These are phyloP conservation scores for Macrotrachela quadricornifera DNA, from an alignment of 1,140 invertebrate species.

Conservation along the genomic window DNA sequence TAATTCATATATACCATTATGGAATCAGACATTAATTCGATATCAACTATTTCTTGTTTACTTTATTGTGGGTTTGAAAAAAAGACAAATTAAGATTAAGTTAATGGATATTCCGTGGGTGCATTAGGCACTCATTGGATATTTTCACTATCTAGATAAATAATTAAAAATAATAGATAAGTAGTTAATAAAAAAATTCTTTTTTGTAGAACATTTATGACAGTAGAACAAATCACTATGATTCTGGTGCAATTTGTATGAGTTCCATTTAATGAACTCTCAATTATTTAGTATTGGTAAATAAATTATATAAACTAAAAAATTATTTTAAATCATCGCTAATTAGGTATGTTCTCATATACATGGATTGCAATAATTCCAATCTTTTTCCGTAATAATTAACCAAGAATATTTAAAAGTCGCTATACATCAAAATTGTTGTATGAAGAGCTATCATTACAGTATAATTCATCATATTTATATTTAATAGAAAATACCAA, in stretches of 20 bases:
- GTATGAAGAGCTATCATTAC: too few relatives aligned
- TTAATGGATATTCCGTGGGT: constrained; percentile 62
- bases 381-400: constrained; percentile 54
- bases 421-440: too few relatives aligned
- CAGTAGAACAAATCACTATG: constrained; percentile 49
- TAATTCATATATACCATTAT: constrained; percentile 44
- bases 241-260: constrained; percentile 64
- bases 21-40: constrained; percentile 66
- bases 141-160: constrained; percentile 56
- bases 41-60: constrained; percentile 61
- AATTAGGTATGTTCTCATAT: constrained; percentile 82
- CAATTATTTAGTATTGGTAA: constrained; percentile 61
- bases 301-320: neutral
- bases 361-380: constrained; percentile 63
- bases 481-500: constrained; percentile 11
- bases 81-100: constrained; percentile 60
- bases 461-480: constrained; percentile 17
- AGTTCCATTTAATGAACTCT: constrained; percentile 68
- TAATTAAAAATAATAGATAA: too few relatives aligned
- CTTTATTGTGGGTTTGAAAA: constrained; percentile 72
- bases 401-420: constrained; percentile 40
- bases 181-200: too few relatives aligned
- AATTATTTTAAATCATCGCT: too few relatives aligned
- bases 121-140: constrained; percentile 59
- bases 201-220: constrained; percentile 47